Conservation (phyloP, 1,140 invertebrate genomes). For the Calliphora vicina region DNA sequence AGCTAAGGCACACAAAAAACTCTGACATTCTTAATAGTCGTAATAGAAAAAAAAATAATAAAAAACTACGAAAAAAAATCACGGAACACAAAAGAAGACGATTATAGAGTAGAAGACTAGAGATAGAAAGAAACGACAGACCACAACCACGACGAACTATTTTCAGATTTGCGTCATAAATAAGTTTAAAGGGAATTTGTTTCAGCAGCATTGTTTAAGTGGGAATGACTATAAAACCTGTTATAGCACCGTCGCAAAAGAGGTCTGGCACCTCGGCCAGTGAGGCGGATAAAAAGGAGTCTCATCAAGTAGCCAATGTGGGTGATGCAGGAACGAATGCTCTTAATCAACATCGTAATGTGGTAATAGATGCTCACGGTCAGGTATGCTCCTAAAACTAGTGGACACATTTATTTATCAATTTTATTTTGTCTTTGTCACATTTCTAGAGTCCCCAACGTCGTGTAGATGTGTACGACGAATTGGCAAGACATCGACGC, state of each 20-base stretch:
- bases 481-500: constrained; percentile 56
- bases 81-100: neutral
- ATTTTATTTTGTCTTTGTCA: constrained; percentile 17
- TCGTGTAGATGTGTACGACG: constrained; percentile 57
- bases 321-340: constrained; percentile 1
- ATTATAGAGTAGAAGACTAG: neutral
- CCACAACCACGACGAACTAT: neutral
- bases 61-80: neutral
- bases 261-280: neutral
- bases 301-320: neutral
- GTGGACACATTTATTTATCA: neutral
- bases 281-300: constrained; percentile 26
- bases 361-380: constrained; percentile 29
- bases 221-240: constrained; percentile 38
- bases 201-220: neutral
- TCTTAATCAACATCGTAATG: constrained; percentile 23
- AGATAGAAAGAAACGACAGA: neutral
- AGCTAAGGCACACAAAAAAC: neutral
- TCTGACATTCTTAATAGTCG: neutral
- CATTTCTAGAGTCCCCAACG: constrained; percentile 56
- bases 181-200: neutral
- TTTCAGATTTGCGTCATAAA: constrained; percentile 16
- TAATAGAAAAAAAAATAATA: neutral
- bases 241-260: constrained; percentile 36
- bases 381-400: neutral